phyloP scores from a whole-genome alignment of 2,888 invertebrate genomes.

The Drosophila fungiperda region DNA sequence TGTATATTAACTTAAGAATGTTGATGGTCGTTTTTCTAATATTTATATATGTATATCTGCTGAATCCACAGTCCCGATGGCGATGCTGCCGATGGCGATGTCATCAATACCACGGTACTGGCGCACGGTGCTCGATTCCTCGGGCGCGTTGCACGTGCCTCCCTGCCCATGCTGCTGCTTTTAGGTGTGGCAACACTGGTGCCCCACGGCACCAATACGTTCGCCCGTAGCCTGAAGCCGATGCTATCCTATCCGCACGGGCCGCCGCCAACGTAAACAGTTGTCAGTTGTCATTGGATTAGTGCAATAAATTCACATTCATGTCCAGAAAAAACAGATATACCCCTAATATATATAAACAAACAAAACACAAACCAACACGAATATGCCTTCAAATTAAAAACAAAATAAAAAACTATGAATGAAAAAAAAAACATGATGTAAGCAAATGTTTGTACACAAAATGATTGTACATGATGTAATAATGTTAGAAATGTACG shows the following conservation, averaged over 20 bases:
- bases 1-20: not conserved
- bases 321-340: slow-evolving; percentile 9
- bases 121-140: slow-evolving; percentile 93
- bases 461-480: slow-evolving; percentile 62
- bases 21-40: slow-evolving; percentile 13
- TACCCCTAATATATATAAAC: slow-evolving; percentile 12
- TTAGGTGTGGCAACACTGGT: slow-evolving; percentile 97
- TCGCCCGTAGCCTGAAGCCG: slow-evolving; percentile 93
- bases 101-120: slow-evolving; percentile 88
- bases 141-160: slow-evolving; percentile 95
- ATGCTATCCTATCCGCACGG: slow-evolving; percentile 96
- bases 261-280: slow-evolving; percentile 93
- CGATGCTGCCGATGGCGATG: slow-evolving; percentile 85
- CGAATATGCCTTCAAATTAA: slow-evolving; percentile 58
- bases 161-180: slow-evolving; percentile 95
- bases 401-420: not conserved
- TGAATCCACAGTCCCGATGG: slow-evolving; percentile 55
- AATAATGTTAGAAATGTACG: slow-evolving; percentile 23
- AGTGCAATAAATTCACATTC: slow-evolving; percentile 50
- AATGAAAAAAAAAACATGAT: slow-evolving; percentile 7
- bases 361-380: slow-evolving; percentile 22
- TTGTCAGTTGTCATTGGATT: slow-evolving; percentile 51
- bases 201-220: slow-evolving; percentile 92
- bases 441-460: slow-evolving; percentile 34
- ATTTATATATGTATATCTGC: not conserved